Conservation (phyloP, 2,888 invertebrate genomes). For the Phoronis australis region DNA sequence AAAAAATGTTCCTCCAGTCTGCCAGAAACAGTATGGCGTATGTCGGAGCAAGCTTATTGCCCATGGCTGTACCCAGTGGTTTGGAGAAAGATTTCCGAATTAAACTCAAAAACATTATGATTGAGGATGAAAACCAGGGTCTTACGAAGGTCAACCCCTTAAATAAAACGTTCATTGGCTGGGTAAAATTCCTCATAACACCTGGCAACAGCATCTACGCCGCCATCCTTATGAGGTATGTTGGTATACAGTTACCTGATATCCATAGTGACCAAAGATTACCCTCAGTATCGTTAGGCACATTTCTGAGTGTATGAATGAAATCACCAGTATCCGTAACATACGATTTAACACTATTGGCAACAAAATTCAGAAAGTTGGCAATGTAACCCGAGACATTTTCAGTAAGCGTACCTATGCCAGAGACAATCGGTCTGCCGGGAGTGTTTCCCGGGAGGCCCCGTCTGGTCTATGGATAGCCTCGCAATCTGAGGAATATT, state of each 20-base stretch:
- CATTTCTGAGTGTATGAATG: background rate
- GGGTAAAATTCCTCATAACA: too few relatives aligned
- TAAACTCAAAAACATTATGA: slow-evolving; percentile 11
- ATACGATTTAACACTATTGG: background rate
- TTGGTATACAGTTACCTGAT: slow-evolving; percentile 11
- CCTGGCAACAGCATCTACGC: too few relatives aligned
- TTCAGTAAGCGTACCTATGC: slow-evolving; percentile 7
- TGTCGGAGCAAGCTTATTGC: slow-evolving; percentile 12
- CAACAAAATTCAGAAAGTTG: background rate
- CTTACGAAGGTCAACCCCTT: too few relatives aligned
- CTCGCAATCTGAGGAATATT: too few relatives aligned
- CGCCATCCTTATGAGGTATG: slow-evolving; percentile 8
- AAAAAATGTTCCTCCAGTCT: slow-evolving; percentile 8
- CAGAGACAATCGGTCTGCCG: slow-evolving; percentile 10
- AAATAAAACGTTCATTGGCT: too few relatives aligned
- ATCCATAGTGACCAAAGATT: slow-evolving; percentile 10
- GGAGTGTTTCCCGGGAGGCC: slow-evolving; percentile 4
- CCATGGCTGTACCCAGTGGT: slow-evolving; percentile 15
- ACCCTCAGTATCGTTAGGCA: background rate
- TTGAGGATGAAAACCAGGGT: slow-evolving; percentile 2
- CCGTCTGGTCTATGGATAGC: too few relatives aligned
- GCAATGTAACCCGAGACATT: slow-evolving; percentile 9
- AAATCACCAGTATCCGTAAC: background rate
- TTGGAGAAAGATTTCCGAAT: slow-evolving; percentile 9
- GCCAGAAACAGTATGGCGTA: slow-evolving; percentile 15